Conservation (phyloP, 2,113 vertebrate genomes). For the Sceloporus undulatus region DNA sequence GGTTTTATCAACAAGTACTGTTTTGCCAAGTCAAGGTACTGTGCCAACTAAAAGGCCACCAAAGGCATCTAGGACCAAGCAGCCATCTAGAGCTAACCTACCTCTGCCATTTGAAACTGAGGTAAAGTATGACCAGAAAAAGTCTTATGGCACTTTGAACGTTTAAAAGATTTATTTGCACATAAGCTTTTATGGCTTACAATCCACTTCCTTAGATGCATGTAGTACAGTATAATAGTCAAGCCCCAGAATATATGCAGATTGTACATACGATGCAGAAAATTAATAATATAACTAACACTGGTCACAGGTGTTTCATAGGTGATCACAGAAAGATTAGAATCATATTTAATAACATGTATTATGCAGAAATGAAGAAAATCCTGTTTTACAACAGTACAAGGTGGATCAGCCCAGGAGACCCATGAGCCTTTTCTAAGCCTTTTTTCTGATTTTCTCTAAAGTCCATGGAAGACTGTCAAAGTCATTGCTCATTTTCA, state of each 20-base stretch:
- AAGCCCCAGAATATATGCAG: too few species aligned
- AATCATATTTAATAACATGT: neutral
- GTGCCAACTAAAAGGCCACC: slow-evolving; percentile 83
- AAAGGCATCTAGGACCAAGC: slow-evolving; percentile 93
- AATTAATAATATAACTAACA: too few species aligned
- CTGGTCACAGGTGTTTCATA: too few species aligned
- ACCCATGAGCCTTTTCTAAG: neutral
- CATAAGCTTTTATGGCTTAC: neutral
- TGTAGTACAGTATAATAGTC: neutral
- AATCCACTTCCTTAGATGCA: too few species aligned
- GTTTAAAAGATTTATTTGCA: too few species aligned
- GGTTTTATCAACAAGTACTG: slow-evolving; percentile 63
- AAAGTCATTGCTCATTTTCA: neutral
- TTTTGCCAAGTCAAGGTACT: slow-evolving; percentile 78
- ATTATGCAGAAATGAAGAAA: neutral
- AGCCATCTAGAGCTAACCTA: slow-evolving; percentile 92
- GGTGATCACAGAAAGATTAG: neutral
- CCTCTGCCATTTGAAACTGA: slow-evolving; percentile 78
- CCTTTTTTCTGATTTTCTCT: neutral
- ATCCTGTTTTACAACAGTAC: too few species aligned
- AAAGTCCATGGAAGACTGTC: too few species aligned
- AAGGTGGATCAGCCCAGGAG: neutral
- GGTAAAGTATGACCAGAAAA: slow-evolving; percentile 73
- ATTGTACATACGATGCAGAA: too few species aligned
- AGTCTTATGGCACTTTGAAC: too few species aligned